Conservation (phyloP, 2,113 vertebrate genomes). For the Macroglossus sobrinus region DNA sequence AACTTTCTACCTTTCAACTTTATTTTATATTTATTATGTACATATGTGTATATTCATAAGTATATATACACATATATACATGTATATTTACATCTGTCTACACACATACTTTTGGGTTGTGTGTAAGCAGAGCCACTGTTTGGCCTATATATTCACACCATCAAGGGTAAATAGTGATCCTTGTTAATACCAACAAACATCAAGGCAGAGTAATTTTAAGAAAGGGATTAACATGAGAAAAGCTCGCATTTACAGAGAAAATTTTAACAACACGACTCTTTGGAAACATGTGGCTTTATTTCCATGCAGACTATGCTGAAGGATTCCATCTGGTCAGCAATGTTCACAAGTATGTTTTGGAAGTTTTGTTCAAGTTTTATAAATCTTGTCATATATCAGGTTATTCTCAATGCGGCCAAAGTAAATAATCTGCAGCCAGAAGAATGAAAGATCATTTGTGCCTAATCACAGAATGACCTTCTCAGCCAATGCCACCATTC, state of each 20-base stretch:
- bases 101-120: too few species aligned
- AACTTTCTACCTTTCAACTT: neutral
- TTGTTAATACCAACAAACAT: neutral
- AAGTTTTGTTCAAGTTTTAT: slow-evolving; percentile 59
- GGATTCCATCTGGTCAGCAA: slow-evolving; percentile 40
- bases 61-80: neutral
- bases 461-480: slow-evolving; percentile 28
- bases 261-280: neutral
- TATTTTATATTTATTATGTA: neutral
- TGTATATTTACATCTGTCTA: neutral
- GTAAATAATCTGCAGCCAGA: slow-evolving; percentile 46
- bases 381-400: slow-evolving; percentile 62
- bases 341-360: neutral
- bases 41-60: neutral
- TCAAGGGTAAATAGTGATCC: neutral
- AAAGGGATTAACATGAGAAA: neutral
- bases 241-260: neutral
- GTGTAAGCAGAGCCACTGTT: neutral
- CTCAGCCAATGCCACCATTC: neutral
- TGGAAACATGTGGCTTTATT: slow-evolving; percentile 13
- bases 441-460: slow-evolving; percentile 51
- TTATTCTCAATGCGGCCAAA: slow-evolving; percentile 58
- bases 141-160: neutral
- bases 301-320: neutral
- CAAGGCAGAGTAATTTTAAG: neutral